Evolutionary conservation across 1,140 invertebrate genomes (phyloP).

Genomic region (Scaptomyza graminum): DNA sequence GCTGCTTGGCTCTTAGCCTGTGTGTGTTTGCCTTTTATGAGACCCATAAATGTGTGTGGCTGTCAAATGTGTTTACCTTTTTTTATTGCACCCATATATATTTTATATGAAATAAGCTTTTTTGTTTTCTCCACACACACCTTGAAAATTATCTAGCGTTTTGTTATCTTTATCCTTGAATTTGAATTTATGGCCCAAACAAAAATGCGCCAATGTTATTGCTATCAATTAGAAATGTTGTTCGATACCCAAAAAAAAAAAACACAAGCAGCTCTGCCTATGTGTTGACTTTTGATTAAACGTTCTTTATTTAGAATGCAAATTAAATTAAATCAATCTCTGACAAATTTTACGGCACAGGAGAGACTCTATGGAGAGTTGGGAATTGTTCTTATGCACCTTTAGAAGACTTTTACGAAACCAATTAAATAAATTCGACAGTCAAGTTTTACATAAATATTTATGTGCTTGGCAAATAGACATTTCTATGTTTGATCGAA

Average conservation of each 20-base stretch:
- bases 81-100: slow-evolving; percentile 36
- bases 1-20: not conserved
- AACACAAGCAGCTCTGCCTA: not conserved
- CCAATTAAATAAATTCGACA: not conserved
- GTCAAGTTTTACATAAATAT: not conserved
- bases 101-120: slow-evolving; percentile 11
- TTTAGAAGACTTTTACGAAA: not conserved
- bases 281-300: too few relatives aligned
- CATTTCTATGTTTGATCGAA: too few relatives aligned
- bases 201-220: slow-evolving; percentile 27
- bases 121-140: not conserved
- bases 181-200: slow-evolving; percentile 68
- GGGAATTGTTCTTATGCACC: not conserved
- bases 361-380: not conserved
- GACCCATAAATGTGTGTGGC: slow-evolving; percentile 17
- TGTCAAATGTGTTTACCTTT: slow-evolving; percentile 43
- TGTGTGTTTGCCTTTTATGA: slow-evolving; percentile 33
- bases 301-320: slow-evolving; percentile 19
- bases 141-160: slow-evolving; percentile 33
- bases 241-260: slow-evolving; percentile 17
- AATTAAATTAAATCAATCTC: slow-evolving; percentile 16
- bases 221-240: slow-evolving; percentile 61
- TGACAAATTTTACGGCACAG: not conserved
- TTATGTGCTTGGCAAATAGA: not conserved
- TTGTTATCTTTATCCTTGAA: slow-evolving; percentile 41